Conservation (phyloP, 2,113 vertebrate genomes). For the Phyllopteryx taeniolatus region DNA sequence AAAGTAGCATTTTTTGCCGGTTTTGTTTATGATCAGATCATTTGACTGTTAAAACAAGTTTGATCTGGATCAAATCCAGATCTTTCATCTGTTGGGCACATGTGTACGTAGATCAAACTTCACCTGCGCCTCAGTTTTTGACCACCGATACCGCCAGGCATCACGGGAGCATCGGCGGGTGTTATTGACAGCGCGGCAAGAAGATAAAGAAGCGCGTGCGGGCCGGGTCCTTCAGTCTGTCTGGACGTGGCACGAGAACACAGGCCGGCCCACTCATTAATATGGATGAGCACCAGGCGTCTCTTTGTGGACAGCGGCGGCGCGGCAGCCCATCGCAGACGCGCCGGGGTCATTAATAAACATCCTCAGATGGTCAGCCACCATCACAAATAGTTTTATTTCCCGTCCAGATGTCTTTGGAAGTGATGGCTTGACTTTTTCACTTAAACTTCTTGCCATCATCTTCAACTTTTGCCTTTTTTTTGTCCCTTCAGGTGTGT, state of each 20-base stretch:
- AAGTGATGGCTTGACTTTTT: background rate
- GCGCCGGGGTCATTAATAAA: conserved; percentile 74
- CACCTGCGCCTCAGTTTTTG: background rate
- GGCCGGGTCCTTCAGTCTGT: conserved; percentile 27
- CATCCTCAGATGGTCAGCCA: conserved; percentile 71
- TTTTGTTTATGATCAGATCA: background rate
- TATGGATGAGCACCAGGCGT: conserved; percentile 71
- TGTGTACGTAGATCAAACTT: background rate
- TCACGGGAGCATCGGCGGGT: background rate
- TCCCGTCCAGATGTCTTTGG: background rate
- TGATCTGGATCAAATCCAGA: background rate
- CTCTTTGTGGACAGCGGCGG: conserved; percentile 39
- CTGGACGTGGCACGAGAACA: conserved; percentile 66
- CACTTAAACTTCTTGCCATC: background rate
- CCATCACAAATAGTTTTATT: background rate
- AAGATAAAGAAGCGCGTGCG: conserved; percentile 54
- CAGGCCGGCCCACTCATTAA: conserved; percentile 53
- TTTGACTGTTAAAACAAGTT: background rate
- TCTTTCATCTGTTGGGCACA: background rate
- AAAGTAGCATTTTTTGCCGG: background rate
- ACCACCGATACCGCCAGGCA: background rate
- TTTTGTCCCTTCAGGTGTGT: background rate
- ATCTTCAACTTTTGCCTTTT: background rate
- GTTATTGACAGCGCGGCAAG: conserved; percentile 14
- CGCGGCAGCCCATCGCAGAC: conserved; percentile 41